These are phyloP conservation scores for Agriopis aurantiaria DNA, from an alignment of 2,888 invertebrate species.

Conservation along the genomic window DNA sequence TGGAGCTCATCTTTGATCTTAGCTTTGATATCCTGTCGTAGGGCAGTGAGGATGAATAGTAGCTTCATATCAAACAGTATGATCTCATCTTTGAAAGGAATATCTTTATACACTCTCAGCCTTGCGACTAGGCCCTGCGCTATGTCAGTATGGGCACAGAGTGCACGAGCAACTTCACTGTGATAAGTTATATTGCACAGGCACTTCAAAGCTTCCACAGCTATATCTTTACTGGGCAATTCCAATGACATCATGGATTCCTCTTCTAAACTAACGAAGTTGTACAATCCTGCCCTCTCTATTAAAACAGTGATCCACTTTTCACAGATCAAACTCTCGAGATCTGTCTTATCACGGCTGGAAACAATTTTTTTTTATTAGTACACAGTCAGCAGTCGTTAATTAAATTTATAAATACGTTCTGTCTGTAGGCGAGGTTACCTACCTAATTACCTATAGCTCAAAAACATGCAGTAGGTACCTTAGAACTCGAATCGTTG, in stretches of 20 bases:
- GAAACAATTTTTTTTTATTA: slow-evolving; percentile 51
- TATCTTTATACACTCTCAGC: slow-evolving; percentile 89
- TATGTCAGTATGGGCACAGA: slow-evolving; percentile 86
- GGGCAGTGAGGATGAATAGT: slow-evolving; percentile 94
- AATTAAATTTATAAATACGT: slow-evolving; percentile 18
- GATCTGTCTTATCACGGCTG: slow-evolving; percentile 92
- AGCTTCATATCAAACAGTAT: slow-evolving; percentile 95
- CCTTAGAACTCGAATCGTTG: slow-evolving; percentile 89
- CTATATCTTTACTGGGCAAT: slow-evolving; percentile 82
- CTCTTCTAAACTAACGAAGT: slow-evolving; percentile 70
- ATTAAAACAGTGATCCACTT: slow-evolving; percentile 90
- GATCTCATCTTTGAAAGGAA: slow-evolving; percentile 89
- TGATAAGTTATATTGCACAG: slow-evolving; percentile 96
- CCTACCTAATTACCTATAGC: no score
- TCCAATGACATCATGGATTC: slow-evolving; percentile 66
- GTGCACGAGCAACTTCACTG: slow-evolving; percentile 73
- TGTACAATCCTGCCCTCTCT: slow-evolving; percentile 88
- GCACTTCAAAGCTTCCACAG: slow-evolving; percentile 94
- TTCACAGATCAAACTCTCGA: slow-evolving; percentile 89
- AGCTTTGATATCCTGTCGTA: slow-evolving; percentile 89
- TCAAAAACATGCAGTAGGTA: slow-evolving; percentile 54
- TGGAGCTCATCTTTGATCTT: slow-evolving; percentile 89
- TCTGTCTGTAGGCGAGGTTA: not conserved
- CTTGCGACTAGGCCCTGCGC: slow-evolving; percentile 91
- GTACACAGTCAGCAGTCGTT: not conserved